These are phyloP conservation scores for Adela reaumurella DNA, from an alignment of 2,888 invertebrate species.

Conservation along the genomic window DNA sequence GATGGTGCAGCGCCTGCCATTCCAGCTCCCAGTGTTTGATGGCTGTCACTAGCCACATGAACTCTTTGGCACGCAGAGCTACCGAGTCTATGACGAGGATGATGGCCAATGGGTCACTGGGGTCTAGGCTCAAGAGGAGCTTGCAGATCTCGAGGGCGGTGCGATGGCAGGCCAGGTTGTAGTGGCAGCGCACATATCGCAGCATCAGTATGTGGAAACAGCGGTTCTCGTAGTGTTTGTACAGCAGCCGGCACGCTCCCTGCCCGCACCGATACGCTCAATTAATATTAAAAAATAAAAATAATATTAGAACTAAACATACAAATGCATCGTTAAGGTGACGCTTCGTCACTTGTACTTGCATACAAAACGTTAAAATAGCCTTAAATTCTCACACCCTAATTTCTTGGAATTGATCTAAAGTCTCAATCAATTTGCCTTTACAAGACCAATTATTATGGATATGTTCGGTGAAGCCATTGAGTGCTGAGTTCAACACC, in stretches of 20 bases:
- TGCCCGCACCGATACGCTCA: no score
- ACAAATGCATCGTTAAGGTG: neutral
- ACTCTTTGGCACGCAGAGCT: constrained; percentile 71
- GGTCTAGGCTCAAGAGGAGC: constrained; percentile 71
- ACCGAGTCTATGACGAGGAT: constrained; percentile 74
- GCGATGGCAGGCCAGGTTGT: constrained; percentile 76
- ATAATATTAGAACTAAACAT: neutral
- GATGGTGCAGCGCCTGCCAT: constrained; percentile 20
- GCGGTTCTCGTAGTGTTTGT: constrained; percentile 29
- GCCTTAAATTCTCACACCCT: no score
- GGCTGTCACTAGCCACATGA: constrained; percentile 59
- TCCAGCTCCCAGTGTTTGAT: constrained; percentile 19
- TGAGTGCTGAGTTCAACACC: no score
- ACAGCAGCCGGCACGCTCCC: constrained; percentile 25
- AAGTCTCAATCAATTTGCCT: no score
- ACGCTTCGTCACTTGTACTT: neutral
- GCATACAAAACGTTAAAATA: neutral
- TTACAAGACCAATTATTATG: no score
- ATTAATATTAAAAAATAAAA: constrained; percentile 1
- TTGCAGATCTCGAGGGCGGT: constrained; percentile 86
- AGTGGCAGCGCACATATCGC: constrained; percentile 70
- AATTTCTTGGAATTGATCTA: no score
- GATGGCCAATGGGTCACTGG: constrained; percentile 71
- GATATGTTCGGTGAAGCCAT: no score
- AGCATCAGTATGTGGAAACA: constrained; percentile 63